These are phyloP conservation scores for silkworm (Bombyx mori) DNA, from an alignment of 1,140 invertebrate species.

Conservation along the genomic window ASM3026992v2 NC_085127.1:6321001-6321500, in stretches of 20 bases:
- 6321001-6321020: slow-evolving; percentile 31
- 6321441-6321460: no score
- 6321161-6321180: not conserved
- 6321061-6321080: slow-evolving; percentile 20
- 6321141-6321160: slow-evolving; percentile 78
- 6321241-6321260: slow-evolving; percentile 18
- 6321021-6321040: slow-evolving; percentile 2
- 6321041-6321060: slow-evolving; percentile 4
- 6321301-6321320: slow-evolving; percentile 26
- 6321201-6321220: not conserved
- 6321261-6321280: slow-evolving; percentile 11
- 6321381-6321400: no score
- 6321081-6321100: slow-evolving; percentile 27
- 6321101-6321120: slow-evolving; percentile 34
- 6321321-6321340: slow-evolving; percentile 12
- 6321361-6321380: no score
- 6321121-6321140: slow-evolving; percentile 77
- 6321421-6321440: no score
- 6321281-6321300: slow-evolving; percentile 15
- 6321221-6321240: slow-evolving; percentile 14
- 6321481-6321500: no score
- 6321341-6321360: slow-evolving; percentile 13
- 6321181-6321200: no score
- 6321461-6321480: no score
- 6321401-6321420: no score